A percentile compares a stretch with the other conserved stretches of the same genome.
These are phyloP conservation scores for Cyanoramphus novaezelandiae DNA, from an alignment of 2,113 vertebrate species.

Conservation along the genomic window DNA sequence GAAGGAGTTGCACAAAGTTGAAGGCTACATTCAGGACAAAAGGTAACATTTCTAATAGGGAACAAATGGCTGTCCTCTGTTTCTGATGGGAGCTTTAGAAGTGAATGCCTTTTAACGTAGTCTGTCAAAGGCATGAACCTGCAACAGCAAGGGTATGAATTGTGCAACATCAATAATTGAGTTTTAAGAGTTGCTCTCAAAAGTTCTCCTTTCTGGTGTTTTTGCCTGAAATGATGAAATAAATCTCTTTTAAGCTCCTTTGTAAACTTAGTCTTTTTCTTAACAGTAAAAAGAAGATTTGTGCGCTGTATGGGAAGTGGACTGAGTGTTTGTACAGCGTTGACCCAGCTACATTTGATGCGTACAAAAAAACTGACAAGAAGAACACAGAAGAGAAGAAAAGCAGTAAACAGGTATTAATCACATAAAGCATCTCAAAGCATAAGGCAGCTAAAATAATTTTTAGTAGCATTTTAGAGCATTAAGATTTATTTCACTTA, in stretches of 20 bases:
- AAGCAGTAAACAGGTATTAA: conserved; percentile 84
- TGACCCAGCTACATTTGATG: conserved; percentile 84
- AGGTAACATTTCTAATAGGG: conserved; percentile 75
- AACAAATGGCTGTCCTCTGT: background rate
- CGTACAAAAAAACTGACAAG: conserved; percentile 91
- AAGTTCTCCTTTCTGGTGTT: background rate
- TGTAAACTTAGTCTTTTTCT: background rate
- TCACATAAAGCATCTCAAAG: background rate
- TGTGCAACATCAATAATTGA: background rate
- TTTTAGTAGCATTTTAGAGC: background rate
- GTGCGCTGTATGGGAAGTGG: conserved; percentile 96
- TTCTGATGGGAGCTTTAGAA: background rate
- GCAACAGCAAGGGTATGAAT: background rate
- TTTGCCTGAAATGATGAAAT: background rate
- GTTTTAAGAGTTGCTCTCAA: background rate
- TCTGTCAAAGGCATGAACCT: background rate
- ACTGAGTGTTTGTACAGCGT: conserved; percentile 93
- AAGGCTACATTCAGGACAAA: conserved; percentile 97
- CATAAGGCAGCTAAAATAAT: background rate
- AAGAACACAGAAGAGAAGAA: conserved; percentile 91
- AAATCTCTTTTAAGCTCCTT: background rate
- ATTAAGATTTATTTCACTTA: background rate
- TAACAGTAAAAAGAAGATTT: conserved; percentile 92
- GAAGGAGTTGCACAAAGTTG: conserved; percentile 97
- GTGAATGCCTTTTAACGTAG: too few species aligned